phyloP scores from a whole-genome alignment of 2,797 vertebrate species.

The Rhinella marina region DNA sequence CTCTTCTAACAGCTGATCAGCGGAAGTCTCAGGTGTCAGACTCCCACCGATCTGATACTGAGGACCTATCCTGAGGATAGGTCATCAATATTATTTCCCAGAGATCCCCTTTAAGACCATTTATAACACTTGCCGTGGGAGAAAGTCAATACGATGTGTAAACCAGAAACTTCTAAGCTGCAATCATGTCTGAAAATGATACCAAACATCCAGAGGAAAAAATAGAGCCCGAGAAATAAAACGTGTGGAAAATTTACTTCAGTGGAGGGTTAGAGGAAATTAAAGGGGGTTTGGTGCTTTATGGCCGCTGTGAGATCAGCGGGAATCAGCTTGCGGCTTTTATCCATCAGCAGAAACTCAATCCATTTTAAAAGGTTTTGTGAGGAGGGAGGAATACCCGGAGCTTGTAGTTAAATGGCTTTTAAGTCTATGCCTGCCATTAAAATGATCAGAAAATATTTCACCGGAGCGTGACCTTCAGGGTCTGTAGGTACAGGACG shows the following conservation, averaged over 20 bases:
- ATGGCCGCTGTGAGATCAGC: slow-evolving; percentile 41
- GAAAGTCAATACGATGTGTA: neutral
- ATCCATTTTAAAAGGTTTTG: slow-evolving; percentile 58
- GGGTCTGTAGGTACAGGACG: neutral
- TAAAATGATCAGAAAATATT: slow-evolving; percentile 49
- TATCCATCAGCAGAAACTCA: slow-evolving; percentile 48
- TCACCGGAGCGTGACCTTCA: slow-evolving; percentile 44
- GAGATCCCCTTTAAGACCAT: too few species aligned
- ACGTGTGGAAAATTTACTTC: neutral
- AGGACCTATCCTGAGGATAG: too few species aligned
- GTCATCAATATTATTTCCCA: too few species aligned
- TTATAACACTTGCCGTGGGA: neutral
- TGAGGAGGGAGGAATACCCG: slow-evolving; percentile 27
- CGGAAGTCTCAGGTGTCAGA: too few species aligned
- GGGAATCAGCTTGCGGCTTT: slow-evolving; percentile 52
- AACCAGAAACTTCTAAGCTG: neutral
- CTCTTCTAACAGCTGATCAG: too few species aligned
- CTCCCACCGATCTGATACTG: too few species aligned
- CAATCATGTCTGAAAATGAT: slow-evolving; percentile 15
- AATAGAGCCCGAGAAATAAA: neutral
- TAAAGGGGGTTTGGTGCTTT: slow-evolving; percentile 8
- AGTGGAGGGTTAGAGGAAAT: neutral
- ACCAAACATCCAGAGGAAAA: neutral
- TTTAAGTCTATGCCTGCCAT: slow-evolving; percentile 49
- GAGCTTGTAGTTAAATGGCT: slow-evolving; percentile 55